Evolutionary conservation across 2,113 vertebrate species (phyloP).

Genomic region (Thunnus thynnus): DNA sequence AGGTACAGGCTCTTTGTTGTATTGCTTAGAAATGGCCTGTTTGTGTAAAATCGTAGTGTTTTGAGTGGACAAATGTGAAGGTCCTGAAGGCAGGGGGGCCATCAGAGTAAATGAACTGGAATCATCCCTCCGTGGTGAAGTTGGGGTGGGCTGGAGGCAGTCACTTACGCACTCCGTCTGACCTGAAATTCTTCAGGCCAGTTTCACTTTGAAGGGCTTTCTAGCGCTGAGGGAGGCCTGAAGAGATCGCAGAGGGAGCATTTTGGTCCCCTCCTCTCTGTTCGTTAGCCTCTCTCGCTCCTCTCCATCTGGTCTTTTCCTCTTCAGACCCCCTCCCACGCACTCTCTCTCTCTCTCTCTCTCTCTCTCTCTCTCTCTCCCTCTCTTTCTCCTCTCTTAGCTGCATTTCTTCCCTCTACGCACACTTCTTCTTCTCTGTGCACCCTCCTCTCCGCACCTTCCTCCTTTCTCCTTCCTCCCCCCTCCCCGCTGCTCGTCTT

Average conservation of each 20-base stretch:
- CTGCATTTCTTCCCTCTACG: conserved; percentile 6
- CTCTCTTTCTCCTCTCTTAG: neutral
- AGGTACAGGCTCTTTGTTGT: neutral
- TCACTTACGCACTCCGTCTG: conserved; percentile 67
- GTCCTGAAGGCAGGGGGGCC: conserved; percentile 36
- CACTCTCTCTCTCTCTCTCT: neutral
- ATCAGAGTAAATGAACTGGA: conserved; percentile 73
- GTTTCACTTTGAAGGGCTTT: conserved; percentile 76
- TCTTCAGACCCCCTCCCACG: conserved; percentile 4
- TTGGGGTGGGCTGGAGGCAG: conserved; percentile 50
- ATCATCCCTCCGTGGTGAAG: conserved; percentile 63
- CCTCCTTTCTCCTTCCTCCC: neutral
- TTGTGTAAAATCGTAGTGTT: neutral
- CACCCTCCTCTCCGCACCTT: conserved; percentile 35
- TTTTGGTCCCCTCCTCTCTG: conserved; percentile 32
- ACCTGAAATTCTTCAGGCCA: conserved; percentile 78
- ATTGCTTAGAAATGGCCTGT: neutral
- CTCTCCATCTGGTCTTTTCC: conserved; percentile 46
- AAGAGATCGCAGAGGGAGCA: conserved; percentile 37
- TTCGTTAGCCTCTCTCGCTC: conserved; percentile 42
- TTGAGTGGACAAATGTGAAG: conserved; percentile 41
- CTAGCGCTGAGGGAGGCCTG: conserved; percentile 50
- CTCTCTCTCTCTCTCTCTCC: neutral
- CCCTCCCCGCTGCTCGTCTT: conserved; percentile 50
- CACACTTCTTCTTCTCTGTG: neutral